Percentiles rank a stretch among this genome's conserved stretches.
Evolutionary conservation across 2,888 invertebrate species (phyloP).

Genomic region (Philereme vetulata): DNA sequence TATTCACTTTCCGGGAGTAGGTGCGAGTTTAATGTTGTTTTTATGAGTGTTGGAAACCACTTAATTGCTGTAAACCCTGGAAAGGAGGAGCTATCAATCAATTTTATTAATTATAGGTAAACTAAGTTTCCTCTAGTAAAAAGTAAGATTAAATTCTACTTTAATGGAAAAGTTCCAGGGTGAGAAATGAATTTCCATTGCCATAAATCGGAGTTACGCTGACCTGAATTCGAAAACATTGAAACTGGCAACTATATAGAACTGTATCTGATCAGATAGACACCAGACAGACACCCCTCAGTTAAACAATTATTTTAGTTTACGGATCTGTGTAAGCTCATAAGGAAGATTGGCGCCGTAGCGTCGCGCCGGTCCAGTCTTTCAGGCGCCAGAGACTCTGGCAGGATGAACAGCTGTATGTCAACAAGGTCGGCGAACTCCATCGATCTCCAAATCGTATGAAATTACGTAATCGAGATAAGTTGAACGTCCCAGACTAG

Average conservation of each 20-base stretch:
- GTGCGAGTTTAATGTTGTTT: conserved; percentile 17
- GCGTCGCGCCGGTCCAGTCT: conserved; percentile 64
- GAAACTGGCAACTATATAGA: neutral
- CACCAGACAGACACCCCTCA: conserved; percentile 5
- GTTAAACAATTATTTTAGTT: conserved; percentile 35
- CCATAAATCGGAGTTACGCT: neutral
- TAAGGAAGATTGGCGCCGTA: conserved; percentile 55
- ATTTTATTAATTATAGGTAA: too few relatives aligned
- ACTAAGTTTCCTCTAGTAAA: too few relatives aligned
- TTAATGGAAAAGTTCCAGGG: too few relatives aligned
- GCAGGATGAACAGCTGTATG: conserved; percentile 53
- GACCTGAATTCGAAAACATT: conserved; percentile 9
- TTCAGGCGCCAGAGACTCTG: conserved; percentile 61
- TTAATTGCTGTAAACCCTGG: conserved; percentile 7
- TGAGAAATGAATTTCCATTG: too few relatives aligned
- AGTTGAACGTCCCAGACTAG: conserved; percentile 23
- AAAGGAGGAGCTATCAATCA: too few relatives aligned
- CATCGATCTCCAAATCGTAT: conserved; percentile 41
- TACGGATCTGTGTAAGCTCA: conserved; percentile 20
- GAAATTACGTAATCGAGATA: conserved; percentile 32
- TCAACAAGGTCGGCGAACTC: conserved; percentile 53
- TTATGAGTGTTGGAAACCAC: conserved; percentile 14
- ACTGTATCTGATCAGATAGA: conserved; percentile 14
- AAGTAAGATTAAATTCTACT: too few relatives aligned
- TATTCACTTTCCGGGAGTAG: conserved; percentile 22